These are phyloP conservation scores for Idaea biselata DNA, from an alignment of 2,888 invertebrate species.

Conservation along the genomic window DNA sequence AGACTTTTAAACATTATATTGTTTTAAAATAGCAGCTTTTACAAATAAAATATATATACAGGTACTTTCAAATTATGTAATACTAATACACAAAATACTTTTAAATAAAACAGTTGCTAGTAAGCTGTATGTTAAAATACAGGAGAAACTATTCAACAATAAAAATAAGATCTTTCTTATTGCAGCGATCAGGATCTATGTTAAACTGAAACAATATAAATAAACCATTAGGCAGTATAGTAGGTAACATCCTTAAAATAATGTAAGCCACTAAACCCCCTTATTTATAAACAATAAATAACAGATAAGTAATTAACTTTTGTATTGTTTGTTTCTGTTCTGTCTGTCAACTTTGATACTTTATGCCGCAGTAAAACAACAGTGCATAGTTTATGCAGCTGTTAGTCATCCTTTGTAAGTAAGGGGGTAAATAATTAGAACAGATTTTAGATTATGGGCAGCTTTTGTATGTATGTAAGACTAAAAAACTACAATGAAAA, in stretches of 20 bases:
- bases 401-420: too few species aligned
- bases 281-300: too few species aligned
- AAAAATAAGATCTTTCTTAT: background rate
- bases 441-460: too few species aligned
- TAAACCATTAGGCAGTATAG: background rate
- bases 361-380: too few species aligned
- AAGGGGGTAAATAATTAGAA: too few species aligned
- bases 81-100: slow-evolving; percentile 2
- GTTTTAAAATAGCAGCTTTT: background rate
- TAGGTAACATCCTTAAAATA: background rate
- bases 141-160: slow-evolving; percentile 10
- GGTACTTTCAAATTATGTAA: slow-evolving; percentile 7
- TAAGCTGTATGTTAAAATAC: background rate
- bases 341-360: too few species aligned
- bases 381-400: too few species aligned
- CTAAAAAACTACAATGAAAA: too few species aligned
- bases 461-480: too few species aligned
- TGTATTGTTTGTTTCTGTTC: too few species aligned
- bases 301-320: too few species aligned
- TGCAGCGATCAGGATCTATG: background rate
- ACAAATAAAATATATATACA: background rate
- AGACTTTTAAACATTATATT: background rate
- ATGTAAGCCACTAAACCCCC: background rate
- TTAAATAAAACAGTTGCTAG: background rate
- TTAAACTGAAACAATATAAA: background rate